Percentiles rank a stretch among this genome's conserved stretches.
Evolutionary conservation across 2,797 vertebrate species (phyloP).

Genomic region (Gallinago nigripennis): DNA sequence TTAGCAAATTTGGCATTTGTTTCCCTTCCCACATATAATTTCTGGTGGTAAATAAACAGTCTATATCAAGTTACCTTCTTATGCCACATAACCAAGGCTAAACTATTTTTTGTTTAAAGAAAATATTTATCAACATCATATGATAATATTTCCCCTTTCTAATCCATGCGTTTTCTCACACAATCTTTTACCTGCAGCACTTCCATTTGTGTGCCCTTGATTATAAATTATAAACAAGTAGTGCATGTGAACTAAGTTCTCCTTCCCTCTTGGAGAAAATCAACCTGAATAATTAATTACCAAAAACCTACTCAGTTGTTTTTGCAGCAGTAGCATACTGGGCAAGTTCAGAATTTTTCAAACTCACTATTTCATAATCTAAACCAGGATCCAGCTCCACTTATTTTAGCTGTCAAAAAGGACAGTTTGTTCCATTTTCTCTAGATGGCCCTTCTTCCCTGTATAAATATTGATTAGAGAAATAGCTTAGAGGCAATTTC

Average conservation of each 20-base stretch:
- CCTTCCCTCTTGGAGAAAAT: not conserved
- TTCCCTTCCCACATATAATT: not conserved
- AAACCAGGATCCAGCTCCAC: not conserved
- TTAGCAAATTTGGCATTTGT: not conserved
- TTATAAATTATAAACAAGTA: not conserved
- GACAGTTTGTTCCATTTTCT: not conserved
- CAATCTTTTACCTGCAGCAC: not conserved
- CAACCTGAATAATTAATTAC: not conserved
- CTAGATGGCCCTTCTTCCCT: not conserved
- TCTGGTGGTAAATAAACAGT: not conserved
- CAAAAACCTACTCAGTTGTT: not conserved
- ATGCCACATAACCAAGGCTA: not conserved
- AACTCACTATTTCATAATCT: not conserved
- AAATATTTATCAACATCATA: not conserved
- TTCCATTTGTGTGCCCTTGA: not conserved
- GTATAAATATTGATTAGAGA: not conserved
- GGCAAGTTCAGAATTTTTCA: not conserved
- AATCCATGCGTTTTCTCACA: not conserved
- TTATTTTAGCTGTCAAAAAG: not conserved
- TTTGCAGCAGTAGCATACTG: not conserved
- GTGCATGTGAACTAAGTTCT: not conserved
- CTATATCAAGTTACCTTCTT: not conserved
- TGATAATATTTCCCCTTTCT: not conserved
- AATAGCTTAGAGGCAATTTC: not conserved
- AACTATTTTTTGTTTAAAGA: not conserved